A percentile compares a stretch with the other conserved stretches of the same genome.
Conservation (phyloP, 2,797 vertebrate genomes). For the Pipistrellus kuhlii region DNA sequence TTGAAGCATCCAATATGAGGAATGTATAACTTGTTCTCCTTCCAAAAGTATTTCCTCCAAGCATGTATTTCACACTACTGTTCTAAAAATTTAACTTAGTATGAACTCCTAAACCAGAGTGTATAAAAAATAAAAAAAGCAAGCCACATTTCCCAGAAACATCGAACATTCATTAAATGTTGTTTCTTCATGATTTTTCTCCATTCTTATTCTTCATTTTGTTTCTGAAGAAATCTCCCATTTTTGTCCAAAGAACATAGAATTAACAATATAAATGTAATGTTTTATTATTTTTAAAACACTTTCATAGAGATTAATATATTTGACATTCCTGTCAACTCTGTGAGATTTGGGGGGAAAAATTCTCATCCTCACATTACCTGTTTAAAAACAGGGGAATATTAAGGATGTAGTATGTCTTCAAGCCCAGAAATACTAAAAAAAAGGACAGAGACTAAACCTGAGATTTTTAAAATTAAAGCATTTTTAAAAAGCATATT, state of each 20-base stretch:
- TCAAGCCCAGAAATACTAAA: neutral
- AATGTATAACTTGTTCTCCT: neutral
- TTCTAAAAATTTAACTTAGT: neutral
- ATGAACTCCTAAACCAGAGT: neutral
- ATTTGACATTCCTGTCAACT: neutral
- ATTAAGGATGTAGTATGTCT: neutral
- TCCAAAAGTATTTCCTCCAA: neutral
- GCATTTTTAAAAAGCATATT: neutral
- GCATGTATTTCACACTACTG: neutral
- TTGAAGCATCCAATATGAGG: neutral
- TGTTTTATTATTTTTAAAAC: neutral
- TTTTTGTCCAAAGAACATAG: neutral
- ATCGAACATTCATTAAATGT: neutral
- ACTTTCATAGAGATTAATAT: neutral
- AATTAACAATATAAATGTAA: neutral
- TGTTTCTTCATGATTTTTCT: neutral
- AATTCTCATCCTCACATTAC: neutral
- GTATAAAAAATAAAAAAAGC: neutral
- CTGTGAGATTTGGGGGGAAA: neutral
- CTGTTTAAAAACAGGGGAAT: neutral
- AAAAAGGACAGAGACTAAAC: neutral
- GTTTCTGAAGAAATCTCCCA: neutral
- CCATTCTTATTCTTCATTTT: neutral
- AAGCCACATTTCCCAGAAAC: neutral
- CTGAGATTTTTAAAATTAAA: neutral